Evolutionary conservation across 2,888 invertebrate genomes (phyloP).

Genomic region (Drosophila nr. fundita): DNA sequence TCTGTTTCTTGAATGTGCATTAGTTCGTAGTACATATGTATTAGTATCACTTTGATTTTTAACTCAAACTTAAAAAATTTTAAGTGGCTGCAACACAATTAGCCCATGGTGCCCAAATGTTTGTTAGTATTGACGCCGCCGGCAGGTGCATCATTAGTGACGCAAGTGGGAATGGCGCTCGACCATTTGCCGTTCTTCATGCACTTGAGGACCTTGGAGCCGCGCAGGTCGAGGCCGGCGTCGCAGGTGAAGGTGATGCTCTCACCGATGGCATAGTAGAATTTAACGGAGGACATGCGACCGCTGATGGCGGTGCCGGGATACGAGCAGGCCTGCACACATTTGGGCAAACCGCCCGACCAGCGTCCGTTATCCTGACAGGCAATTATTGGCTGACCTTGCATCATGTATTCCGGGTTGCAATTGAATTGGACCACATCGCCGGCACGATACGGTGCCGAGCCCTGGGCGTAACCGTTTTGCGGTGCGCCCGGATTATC

Average conservation of each 20-base stretch:
- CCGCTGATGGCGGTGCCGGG: slow-evolving; percentile 94
- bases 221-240: slow-evolving; percentile 90
- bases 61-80: slow-evolving; percentile 35
- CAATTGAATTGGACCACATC: slow-evolving; percentile 95
- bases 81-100: slow-evolving; percentile 2
- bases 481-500: slow-evolving; percentile 90
- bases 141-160: slow-evolving; percentile 69
- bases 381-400: slow-evolving; percentile 94
- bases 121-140: slow-evolving; percentile 49
- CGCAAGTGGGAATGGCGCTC: slow-evolving; percentile 92
- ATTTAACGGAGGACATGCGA: slow-evolving; percentile 93
- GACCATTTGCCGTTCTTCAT: slow-evolving; percentile 94
- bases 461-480: slow-evolving; percentile 92
- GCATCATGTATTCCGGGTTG: slow-evolving; percentile 94
- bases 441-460: slow-evolving; percentile 92
- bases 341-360: slow-evolving; percentile 93
- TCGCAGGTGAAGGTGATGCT: slow-evolving; percentile 94
- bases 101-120: slow-evolving; percentile 68
- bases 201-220: slow-evolving; percentile 92
- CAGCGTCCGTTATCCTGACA: slow-evolving; percentile 95
- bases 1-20: slow-evolving; percentile 45
- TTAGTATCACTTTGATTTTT: slow-evolving; percentile 76
- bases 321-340: slow-evolving; percentile 94
- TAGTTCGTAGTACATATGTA: slow-evolving; percentile 71
- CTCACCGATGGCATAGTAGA: slow-evolving; percentile 94